These are phyloP conservation scores for Salticus scenicus DNA, from an alignment of 2,888 invertebrate genomes.

Conservation along the genomic window DNA sequence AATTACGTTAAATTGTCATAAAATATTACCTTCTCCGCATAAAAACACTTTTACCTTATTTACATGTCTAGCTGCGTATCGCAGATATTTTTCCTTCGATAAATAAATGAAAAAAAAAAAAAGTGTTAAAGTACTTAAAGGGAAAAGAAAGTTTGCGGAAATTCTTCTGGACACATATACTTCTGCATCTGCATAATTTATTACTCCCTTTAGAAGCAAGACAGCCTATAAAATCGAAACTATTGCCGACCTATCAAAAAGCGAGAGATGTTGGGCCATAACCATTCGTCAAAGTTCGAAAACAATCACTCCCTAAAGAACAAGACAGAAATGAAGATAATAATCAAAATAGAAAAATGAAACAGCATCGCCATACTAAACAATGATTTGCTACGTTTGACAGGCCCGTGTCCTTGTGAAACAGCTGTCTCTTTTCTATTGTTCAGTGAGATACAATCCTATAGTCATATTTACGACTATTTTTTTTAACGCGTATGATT, in stretches of 20 bases:
- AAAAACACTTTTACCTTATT: background rate
- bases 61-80: background rate
- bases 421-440: constrained; percentile 37
- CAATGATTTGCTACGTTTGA: constrained; percentile 65
- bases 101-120: background rate
- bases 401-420: constrained; percentile 64
- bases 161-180: background rate
- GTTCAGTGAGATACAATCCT: constrained; percentile 60
- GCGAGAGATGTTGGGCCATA: constrained; percentile 49
- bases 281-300: constrained; percentile 68
- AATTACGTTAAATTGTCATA: background rate
- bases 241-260: constrained; percentile 61
- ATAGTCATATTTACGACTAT: constrained; percentile 60
- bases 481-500: constrained; percentile 58
- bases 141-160: background rate
- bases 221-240: constrained; percentile 68
- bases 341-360: constrained; percentile 43
- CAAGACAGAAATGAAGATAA: constrained; percentile 50
- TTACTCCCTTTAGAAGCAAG: constrained; percentile 50
- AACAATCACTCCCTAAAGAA: constrained; percentile 61
- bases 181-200: constrained; percentile 68
- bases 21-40: background rate
- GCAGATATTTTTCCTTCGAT: background rate
- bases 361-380: constrained; percentile 36
- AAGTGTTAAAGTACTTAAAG: background rate